Conservation (phyloP, 2,113 vertebrate genomes). For the Silurus meridionalis region DNA sequence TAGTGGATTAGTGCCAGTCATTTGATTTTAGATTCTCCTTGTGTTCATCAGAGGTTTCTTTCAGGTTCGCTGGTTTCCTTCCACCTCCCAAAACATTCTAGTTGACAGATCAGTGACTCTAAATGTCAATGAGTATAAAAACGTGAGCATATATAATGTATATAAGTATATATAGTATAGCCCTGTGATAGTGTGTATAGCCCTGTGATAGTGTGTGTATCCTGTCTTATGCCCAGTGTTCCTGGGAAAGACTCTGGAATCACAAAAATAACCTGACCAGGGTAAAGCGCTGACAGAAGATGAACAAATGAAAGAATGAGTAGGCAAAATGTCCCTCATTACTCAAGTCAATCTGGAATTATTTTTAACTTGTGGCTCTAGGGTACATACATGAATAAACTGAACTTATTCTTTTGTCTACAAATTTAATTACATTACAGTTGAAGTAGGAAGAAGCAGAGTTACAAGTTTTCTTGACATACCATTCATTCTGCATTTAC, state of each 20-base stretch:
- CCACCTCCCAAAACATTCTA: neutral
- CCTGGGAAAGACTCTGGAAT: neutral
- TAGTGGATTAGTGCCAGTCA: neutral
- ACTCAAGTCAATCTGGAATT: neutral
- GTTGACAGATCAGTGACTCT: neutral
- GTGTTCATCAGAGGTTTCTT: no score
- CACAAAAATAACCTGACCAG: neutral
- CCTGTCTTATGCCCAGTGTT: neutral
- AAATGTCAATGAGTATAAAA: neutral
- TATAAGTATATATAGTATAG: neutral
- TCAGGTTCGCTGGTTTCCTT: neutral
- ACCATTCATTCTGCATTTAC: constrained; percentile 59
- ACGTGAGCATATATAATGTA: neutral
- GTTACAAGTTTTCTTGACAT: constrained; percentile 55
- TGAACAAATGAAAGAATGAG: neutral
- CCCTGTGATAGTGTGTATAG: neutral
- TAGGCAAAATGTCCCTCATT: neutral
- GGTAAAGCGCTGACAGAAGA: neutral
- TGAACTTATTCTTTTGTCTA: neutral
- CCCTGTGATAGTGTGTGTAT: neutral
- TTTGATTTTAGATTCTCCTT: neutral
- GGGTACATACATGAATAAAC: neutral
- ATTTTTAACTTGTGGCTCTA: neutral
- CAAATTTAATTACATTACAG: neutral
- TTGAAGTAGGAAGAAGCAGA: neutral